Evolutionary conservation across 2,888 invertebrate genomes (phyloP).

Genomic region (Megalurothrips usitatus): DNA sequence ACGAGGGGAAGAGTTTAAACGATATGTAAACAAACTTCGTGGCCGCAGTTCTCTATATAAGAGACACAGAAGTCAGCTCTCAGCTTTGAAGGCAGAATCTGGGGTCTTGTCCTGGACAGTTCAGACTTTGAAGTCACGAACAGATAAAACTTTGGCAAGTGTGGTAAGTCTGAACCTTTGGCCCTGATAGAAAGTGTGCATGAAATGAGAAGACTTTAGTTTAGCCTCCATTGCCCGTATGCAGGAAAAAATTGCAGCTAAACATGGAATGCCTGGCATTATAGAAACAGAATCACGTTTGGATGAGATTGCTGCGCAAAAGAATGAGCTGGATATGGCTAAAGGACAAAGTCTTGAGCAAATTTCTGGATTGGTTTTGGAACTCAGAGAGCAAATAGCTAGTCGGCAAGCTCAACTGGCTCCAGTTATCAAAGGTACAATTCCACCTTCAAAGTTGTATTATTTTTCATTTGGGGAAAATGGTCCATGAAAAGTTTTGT

Average conservation of each 20-base stretch:
- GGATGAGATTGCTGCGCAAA: constrained; percentile 55
- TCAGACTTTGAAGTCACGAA: constrained; percentile 59
- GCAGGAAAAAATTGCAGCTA: constrained; percentile 35
- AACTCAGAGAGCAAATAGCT: constrained; percentile 54
- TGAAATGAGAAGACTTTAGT: too few relatives aligned
- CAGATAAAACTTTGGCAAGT: constrained; percentile 51
- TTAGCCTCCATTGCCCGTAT: neutral
- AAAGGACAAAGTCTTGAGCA: constrained; percentile 52
- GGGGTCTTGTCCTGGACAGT: constrained; percentile 70
- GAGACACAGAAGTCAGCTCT: constrained; percentile 69
- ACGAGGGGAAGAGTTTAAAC: constrained; percentile 78
- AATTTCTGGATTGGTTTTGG: constrained; percentile 51
- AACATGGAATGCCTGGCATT: constrained; percentile 48
- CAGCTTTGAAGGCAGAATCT: constrained; percentile 69
- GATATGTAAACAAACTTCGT: constrained; percentile 74
- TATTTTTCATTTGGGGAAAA: too few relatives aligned
- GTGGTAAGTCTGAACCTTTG: constrained; percentile 47
- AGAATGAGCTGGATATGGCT: constrained; percentile 50
- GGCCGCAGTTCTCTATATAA: constrained; percentile 78
- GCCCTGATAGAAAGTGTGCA: too few relatives aligned
- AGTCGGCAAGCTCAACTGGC: constrained; percentile 59
- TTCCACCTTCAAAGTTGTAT: neutral
- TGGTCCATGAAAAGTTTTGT: neutral
- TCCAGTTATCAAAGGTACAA: constrained; percentile 46
- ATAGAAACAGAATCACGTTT: constrained; percentile 52